Percentiles rank a stretch among this genome's conserved stretches.
phyloP scores from a whole-genome alignment of 2,888 invertebrate species.

The Orthonychiurus folsomi region DNA sequence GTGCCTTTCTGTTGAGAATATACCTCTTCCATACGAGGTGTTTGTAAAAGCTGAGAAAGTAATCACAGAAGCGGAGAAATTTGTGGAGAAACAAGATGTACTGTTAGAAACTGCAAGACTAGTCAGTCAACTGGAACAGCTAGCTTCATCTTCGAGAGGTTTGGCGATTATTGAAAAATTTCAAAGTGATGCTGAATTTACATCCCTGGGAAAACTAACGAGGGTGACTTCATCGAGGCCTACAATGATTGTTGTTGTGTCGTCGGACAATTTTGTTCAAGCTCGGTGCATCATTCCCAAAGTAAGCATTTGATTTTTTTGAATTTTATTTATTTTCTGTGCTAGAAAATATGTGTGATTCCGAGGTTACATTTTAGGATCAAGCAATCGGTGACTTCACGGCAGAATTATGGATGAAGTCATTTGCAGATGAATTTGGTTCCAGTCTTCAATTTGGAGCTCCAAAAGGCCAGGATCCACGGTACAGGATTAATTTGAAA shows the following conservation, averaged over 20 bases:
- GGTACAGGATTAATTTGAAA: constrained; percentile 58
- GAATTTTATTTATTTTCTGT: not conserved
- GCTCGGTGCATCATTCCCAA: constrained; percentile 62
- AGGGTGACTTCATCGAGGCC: constrained; percentile 54
- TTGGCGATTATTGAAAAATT: constrained; percentile 27
- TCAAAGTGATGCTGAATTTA: constrained; percentile 29
- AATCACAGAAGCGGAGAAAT: constrained; percentile 25
- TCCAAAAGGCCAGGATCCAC: constrained; percentile 53
- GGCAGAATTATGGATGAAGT: constrained; percentile 61
- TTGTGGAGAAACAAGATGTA: constrained; percentile 27
- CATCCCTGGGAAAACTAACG: constrained; percentile 54
- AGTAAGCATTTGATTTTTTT: constrained; percentile 46
- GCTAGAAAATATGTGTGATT: not conserved
- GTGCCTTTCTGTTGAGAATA: constrained; percentile 15
- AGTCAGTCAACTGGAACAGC: constrained; percentile 22
- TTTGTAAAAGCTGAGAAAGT: constrained; percentile 23
- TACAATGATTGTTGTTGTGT: constrained; percentile 53
- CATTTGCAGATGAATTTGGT: constrained; percentile 52
- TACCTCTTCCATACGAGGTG: constrained; percentile 32
- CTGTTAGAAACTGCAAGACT: constrained; percentile 17
- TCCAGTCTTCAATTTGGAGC: constrained; percentile 49
- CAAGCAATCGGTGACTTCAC: constrained; percentile 52
- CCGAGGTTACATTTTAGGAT: constrained; percentile 46
- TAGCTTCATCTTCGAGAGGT: constrained; percentile 16
- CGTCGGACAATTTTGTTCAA: constrained; percentile 53